Percentiles rank a stretch among this genome's conserved stretches.
Conservation (phyloP, 2,797 vertebrate genomes). For the Crocidura indochinensis region DNA sequence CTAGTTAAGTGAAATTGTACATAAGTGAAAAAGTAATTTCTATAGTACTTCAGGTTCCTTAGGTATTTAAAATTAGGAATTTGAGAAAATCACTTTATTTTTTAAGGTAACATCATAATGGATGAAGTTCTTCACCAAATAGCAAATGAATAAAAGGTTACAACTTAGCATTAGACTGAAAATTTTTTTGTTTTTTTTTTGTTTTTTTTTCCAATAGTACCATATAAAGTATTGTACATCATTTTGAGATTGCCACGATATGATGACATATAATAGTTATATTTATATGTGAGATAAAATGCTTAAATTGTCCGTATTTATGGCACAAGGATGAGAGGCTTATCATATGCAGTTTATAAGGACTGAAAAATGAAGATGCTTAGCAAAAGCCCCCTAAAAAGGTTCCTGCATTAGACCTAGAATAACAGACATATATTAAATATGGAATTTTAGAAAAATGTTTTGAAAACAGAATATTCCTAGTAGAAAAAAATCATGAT, state of each 20-base stretch:
- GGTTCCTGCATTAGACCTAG: no score
- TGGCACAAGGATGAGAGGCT: conserved; percentile 12
- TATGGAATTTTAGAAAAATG: background rate
- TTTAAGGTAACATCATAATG: conserved; percentile 38
- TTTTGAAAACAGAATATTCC: conserved; percentile 45
- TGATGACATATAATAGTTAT: conserved; percentile 73
- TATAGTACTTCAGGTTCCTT: conserved; percentile 73
- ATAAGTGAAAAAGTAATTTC: conserved; percentile 70
- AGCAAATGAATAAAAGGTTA: conserved; percentile 68
- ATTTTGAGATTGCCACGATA: conserved; percentile 68
- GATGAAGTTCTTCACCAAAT: conserved; percentile 78
- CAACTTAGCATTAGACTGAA: conserved; percentile 71
- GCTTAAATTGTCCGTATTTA: conserved; percentile 45
- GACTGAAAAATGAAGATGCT: background rate
- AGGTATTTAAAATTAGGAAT: conserved; percentile 78
- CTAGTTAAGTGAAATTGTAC: conserved; percentile 63
- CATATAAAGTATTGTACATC: conserved; percentile 65
- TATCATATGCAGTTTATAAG: conserved; percentile 12
- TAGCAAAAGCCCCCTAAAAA: no score
- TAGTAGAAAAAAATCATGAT: conserved; percentile 5
- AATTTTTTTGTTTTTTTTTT: conserved; percentile 76
- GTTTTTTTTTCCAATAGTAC: conserved; percentile 70
- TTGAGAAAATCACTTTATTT: conserved; percentile 64
- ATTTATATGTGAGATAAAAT: conserved; percentile 51
- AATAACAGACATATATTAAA: no score